Conservation (phyloP, 2,113 vertebrate genomes). For the Varanus komodoensis region DNA sequence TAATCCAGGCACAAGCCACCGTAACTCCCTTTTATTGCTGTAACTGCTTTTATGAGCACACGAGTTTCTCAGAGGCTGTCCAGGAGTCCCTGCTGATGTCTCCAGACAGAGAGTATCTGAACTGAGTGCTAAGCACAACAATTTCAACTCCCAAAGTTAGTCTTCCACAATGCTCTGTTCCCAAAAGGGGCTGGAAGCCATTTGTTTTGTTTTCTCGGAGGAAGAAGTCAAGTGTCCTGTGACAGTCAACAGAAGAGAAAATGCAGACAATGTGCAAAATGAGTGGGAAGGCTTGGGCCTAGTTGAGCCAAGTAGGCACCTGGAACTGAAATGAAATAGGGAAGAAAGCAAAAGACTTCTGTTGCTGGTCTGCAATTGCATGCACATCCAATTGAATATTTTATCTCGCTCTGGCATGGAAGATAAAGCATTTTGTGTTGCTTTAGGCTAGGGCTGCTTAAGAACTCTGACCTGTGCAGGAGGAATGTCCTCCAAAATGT, state of each 20-base stretch:
- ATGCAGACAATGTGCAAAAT: background rate
- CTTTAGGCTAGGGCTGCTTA: background rate
- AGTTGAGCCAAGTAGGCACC: background rate
- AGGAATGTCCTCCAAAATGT: background rate
- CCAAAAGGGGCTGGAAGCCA: background rate
- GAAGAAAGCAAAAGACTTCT: background rate
- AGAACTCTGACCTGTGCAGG: background rate
- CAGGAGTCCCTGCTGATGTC: too few relatives aligned
- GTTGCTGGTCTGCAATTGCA: background rate
- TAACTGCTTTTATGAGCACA: too few relatives aligned
- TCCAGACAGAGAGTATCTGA: too few relatives aligned
- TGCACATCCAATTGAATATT: background rate
- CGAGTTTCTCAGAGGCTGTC: too few relatives aligned
- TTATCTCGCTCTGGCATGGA: background rate
- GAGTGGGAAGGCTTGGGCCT: background rate
- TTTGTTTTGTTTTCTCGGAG: background rate
- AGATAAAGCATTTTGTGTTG: background rate
- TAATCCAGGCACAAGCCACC: too few relatives aligned
- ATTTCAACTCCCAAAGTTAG: too few relatives aligned
- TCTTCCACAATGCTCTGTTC: background rate
- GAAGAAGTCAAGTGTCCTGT: background rate
- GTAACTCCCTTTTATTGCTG: too few relatives aligned
- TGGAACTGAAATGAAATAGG: background rate
- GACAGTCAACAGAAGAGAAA: background rate
- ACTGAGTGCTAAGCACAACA: too few relatives aligned